Conservation (phyloP, 2,113 vertebrate genomes). For the Aplodontia rufa region DNA sequence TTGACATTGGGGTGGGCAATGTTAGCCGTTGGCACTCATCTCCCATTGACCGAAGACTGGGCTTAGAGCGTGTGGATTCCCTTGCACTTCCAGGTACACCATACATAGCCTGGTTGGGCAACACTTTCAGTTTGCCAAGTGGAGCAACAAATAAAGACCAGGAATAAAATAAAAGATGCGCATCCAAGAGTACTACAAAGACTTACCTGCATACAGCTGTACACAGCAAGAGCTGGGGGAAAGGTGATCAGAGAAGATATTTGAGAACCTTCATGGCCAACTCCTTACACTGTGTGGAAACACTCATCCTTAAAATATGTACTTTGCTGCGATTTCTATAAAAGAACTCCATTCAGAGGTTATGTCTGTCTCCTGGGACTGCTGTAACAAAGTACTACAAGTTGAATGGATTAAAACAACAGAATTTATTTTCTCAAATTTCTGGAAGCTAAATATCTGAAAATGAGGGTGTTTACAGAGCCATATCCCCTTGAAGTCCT, state of each 20-base stretch:
- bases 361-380: background rate
- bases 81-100: background rate
- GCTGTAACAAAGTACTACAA: background rate
- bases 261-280: background rate
- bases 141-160: background rate
- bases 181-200: background rate
- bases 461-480: background rate
- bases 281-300: background rate
- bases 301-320: background rate
- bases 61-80: background rate
- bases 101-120: fast-evolving
- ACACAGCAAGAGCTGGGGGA: fast-evolving
- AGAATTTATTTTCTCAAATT: background rate
- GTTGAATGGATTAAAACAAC: background rate
- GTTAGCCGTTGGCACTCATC: background rate
- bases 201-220: fast-evolving
- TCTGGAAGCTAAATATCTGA: background rate
- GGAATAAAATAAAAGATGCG: background rate
- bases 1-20: background rate
- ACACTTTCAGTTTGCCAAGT: background rate
- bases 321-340: background rate
- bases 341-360: background rate
- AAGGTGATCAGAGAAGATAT: background rate
- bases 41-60: background rate
- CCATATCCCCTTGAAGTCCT: background rate